Evolutionary conservation across 2,888 invertebrate species (phyloP), one percentile per base, ranked within the genome.

Genomic region (Andrena camellia): DNA sequence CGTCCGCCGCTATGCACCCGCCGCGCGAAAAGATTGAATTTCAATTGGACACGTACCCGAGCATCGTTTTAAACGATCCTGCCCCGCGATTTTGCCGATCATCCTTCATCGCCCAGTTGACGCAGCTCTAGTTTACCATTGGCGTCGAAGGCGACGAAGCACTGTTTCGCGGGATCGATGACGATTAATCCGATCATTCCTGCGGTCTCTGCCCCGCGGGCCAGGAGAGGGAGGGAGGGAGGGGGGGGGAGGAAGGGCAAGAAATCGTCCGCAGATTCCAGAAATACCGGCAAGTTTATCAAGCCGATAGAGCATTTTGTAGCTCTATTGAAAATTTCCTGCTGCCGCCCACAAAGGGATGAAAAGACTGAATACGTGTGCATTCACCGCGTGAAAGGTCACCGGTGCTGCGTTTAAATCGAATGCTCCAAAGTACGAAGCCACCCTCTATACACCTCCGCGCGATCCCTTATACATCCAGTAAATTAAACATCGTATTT

Each of bases 281-380:
- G 33, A 64, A 78, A 78, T 78, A 78, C 29, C 67, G 6, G 23
- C 23, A n/a, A 62, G 50, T 68, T 75, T 80, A 75, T 78, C 62
- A 68, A 26, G 62, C 66, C 78, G 67, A 79, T 59, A 59, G 35
- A 59, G 64, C 69, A 74, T 78, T 68, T 63, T 42, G 63, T 57
- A n/a, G 68, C 33, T 68, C 57, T 69, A 79, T 76, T 80, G 79
- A 72, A 72, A 81, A 72, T 81, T 77, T 81, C 52, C 71, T 54
- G 50, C 59, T 23, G 48, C 29, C 48, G n/a, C 29, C 52, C 52
- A 13, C 75, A 59, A 74, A 69, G 57, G 59, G 64, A 66, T 63
- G 75, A 75, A 75, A 62, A 48, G 74, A 48, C 13, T 35, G 79
- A 79, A 69, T 69, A 69, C 64, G 57, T n/a, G 66, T 8, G 10